A percentile compares a stretch with the other conserved stretches of the same genome.
Conservation (phyloP, 2,797 vertebrate species). For the Emys orbicularis region DNA sequence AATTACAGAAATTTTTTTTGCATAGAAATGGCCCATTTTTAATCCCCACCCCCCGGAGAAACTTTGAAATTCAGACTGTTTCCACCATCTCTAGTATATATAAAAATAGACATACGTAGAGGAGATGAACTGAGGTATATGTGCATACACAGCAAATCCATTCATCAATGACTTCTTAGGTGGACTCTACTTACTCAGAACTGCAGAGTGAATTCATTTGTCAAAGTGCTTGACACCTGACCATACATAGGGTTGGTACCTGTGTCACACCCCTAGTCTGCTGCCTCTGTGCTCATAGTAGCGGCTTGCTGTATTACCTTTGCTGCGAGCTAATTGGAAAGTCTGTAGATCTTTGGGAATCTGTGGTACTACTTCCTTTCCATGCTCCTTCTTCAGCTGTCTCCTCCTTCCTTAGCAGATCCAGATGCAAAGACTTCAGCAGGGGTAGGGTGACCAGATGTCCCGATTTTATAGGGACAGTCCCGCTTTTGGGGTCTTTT, state of each 20-base stretch:
- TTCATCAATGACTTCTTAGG: not conserved
- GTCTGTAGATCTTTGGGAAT: not conserved
- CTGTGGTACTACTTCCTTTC: not conserved
- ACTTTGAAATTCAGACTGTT: not conserved
- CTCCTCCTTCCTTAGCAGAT: not conserved
- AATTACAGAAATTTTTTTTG: not conserved
- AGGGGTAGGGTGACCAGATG: too few species aligned
- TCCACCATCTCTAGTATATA: not conserved
- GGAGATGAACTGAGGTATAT: not conserved
- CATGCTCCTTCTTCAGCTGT: not conserved
- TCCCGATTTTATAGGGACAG: too few species aligned
- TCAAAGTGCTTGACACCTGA: not conserved
- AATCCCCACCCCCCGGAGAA: not conserved
- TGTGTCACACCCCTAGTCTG: not conserved
- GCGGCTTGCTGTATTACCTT: not conserved
- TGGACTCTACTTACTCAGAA: not conserved
- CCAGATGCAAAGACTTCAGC: not conserved
- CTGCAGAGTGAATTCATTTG: not conserved
- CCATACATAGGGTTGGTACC: accelerated
- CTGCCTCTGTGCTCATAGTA: not conserved
- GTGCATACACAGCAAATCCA: not conserved
- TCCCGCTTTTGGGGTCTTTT: too few species aligned
- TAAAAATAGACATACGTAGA: not conserved
- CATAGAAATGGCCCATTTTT: not conserved
- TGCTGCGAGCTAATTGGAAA: not conserved